Evolutionary conservation across 2,888 invertebrate genomes (phyloP).

Genomic region (Hedychridium roseum): DNA sequence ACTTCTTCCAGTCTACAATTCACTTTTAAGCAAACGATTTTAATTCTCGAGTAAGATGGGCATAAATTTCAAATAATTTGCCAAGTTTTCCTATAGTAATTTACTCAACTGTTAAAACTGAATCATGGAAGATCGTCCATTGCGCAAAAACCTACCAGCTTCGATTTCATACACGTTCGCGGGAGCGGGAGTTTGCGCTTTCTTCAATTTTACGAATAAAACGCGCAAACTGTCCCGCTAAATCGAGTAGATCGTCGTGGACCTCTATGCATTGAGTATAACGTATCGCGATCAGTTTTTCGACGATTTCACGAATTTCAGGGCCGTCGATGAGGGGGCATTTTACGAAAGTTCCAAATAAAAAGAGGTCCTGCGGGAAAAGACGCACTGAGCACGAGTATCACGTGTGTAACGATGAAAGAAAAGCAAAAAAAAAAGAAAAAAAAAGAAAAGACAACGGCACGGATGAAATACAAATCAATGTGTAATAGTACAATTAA

Average conservation of each 20-base stretch:
- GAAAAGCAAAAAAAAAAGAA: slow-evolving; percentile 24
- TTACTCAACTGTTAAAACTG: no score
- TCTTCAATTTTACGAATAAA: no score
- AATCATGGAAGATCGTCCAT: no score
- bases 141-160: no score
- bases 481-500: slow-evolving; percentile 50
- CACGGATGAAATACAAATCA: slow-evolving; percentile 49
- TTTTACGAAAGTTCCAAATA: slow-evolving; percentile 7
- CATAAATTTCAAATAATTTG: no score
- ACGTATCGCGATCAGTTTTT: slow-evolving; percentile 17
- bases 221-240: no score
- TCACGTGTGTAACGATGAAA: slow-evolving; percentile 9
- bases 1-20: no score
- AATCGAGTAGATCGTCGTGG: background rate
- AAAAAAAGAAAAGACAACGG: slow-evolving; percentile 38
- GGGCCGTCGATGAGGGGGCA: background rate
- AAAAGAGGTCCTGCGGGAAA: slow-evolving; percentile 31
- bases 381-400: slow-evolving; percentile 23
- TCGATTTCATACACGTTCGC: no score
- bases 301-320: background rate
- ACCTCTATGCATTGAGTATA: slow-evolving; percentile 42
- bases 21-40: no score
- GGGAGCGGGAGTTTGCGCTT: no score
- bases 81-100: no score
- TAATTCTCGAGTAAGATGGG: no score